phyloP scores from a whole-genome alignment of 2,113 vertebrate genomes.

The Elaphurus davidianus region DNA sequence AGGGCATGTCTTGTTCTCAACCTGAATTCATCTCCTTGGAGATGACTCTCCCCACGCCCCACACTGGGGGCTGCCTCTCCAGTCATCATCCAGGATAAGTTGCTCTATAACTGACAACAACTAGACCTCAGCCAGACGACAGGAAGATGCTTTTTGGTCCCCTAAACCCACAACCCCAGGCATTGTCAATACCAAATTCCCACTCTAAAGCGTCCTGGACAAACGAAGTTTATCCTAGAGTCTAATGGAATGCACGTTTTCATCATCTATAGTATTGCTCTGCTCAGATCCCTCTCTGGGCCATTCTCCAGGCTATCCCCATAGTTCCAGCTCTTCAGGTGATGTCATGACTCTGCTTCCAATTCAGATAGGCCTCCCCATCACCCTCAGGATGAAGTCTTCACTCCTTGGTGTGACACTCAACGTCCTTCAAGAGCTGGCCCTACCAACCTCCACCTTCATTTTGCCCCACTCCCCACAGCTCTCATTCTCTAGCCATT shows the following conservation, averaged over 20 bases:
- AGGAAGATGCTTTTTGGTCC: background rate
- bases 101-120: background rate
- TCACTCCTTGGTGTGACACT: background rate
- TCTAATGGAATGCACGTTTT: background rate
- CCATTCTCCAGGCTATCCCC: background rate
- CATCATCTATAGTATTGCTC: background rate
- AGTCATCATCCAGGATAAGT: rapidly evolving
- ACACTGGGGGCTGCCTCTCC: background rate
- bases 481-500: background rate
- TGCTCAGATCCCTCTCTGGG: background rate
- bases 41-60: background rate
- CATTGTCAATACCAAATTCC: background rate
- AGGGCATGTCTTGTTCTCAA: rapidly evolving
- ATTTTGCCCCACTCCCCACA: no score
- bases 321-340: background rate
- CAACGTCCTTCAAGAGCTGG: rapidly evolving
- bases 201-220: background rate
- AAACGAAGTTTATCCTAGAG: background rate
- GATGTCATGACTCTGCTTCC: background rate
- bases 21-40: background rate
- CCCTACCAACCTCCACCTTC: background rate
- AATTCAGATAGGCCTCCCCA: background rate
- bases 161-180: background rate
- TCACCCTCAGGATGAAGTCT: background rate
- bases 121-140: background rate